A percentile compares a stretch with the other conserved stretches of the same genome.
Evolutionary conservation across 2,888 invertebrate genomes (phyloP).

Genomic region (Cephus spinipes): DNA sequence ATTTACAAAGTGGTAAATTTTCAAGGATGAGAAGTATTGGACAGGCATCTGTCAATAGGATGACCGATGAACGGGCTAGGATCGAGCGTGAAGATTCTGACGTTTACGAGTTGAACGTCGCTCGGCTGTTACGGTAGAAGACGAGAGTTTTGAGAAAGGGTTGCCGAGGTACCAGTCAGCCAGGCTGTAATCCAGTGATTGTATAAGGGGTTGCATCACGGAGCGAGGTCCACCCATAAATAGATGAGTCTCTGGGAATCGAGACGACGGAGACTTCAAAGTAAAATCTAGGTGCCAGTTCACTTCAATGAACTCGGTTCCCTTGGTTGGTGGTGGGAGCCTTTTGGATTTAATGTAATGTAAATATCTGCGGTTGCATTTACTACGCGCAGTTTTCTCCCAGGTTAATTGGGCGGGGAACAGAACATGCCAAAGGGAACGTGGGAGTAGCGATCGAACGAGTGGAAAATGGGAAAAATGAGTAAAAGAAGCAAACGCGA

Average conservation of each 20-base stretch:
- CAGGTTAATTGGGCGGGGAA: slow-evolving; percentile 37
- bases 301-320: slow-evolving; percentile 33
- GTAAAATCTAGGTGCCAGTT: slow-evolving; percentile 19
- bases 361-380: slow-evolving; percentile 47
- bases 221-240: neutral
- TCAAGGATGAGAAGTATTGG: neutral
- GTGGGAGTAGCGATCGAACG: slow-evolving; percentile 31
- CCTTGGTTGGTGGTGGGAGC: slow-evolving; percentile 12
- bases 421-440: slow-evolving; percentile 11
- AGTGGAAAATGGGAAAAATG: slow-evolving; percentile 37
- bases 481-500: slow-evolving; percentile 24
- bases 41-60: neutral
- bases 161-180: neutral
- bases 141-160: neutral
- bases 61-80: neutral
- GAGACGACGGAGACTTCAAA: neutral
- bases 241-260: neutral
- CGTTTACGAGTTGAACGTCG: neutral
- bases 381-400: slow-evolving; percentile 29
- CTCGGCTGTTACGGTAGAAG: neutral
- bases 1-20: neutral
- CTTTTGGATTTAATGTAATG: slow-evolving; percentile 56
- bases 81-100: neutral
- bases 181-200: neutral
- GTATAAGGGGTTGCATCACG: neutral